Evolutionary conservation across 2,113 vertebrate genomes (phyloP).

Genomic region (Pelvicachromis taeniatus): DNA sequence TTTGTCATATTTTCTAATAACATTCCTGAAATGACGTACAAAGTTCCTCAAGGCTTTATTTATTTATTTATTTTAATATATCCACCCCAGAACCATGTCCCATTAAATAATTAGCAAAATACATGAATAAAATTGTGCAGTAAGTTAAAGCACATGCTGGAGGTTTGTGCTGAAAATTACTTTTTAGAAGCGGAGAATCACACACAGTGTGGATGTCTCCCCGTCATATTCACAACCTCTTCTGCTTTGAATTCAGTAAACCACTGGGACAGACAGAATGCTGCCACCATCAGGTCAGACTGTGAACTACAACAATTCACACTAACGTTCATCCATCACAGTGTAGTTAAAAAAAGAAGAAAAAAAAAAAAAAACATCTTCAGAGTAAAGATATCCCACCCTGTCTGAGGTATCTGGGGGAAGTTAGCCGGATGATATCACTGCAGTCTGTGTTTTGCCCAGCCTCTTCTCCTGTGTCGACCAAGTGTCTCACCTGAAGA

Average conservation of each 20-base stretch:
- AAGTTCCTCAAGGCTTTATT: neutral
- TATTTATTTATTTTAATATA: too few relatives aligned
- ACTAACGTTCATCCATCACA: neutral
- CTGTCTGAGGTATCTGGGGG: conserved; percentile 75
- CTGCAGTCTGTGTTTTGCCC: conserved; percentile 69
- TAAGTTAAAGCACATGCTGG: neutral
- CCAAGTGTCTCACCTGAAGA: conserved; percentile 85
- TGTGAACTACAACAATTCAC: neutral
- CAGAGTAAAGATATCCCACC: conserved; percentile 67
- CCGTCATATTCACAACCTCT: neutral
- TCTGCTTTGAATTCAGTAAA: neutral
- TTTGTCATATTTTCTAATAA: neutral
- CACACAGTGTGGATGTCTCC: too few relatives aligned
- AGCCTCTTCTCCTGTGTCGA: conserved; percentile 83
- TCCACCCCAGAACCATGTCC: too few relatives aligned
- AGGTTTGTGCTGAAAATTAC: too few relatives aligned
- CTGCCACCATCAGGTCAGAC: neutral
- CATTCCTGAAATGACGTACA: neutral
- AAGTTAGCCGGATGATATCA: conserved; percentile 72
- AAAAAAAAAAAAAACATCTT: neutral
- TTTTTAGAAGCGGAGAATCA: too few relatives aligned
- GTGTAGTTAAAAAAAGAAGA: neutral
- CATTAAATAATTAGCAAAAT: too few relatives aligned
- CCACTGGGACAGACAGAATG: neutral
- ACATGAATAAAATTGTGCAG: too few relatives aligned